Percentiles rank a stretch among this genome's conserved stretches.
Conservation (phyloP, 2,797 vertebrate species). For the Rhinoraja longicauda region DNA sequence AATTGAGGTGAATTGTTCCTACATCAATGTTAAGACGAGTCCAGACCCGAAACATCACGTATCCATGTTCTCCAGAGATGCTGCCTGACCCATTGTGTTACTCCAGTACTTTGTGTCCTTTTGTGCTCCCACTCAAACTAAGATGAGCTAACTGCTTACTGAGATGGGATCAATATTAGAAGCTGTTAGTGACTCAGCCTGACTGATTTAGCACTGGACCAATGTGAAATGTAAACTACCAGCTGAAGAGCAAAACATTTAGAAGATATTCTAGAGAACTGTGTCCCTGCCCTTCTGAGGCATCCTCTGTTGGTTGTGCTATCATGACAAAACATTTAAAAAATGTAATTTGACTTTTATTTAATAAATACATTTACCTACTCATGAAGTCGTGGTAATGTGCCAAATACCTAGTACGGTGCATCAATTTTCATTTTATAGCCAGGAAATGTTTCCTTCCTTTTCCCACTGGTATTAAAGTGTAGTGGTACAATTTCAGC, state of each 20-base stretch:
- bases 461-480: slow-evolving; percentile 12
- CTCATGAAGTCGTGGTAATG: not conserved
- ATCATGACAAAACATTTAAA: not conserved
- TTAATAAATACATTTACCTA: not conserved
- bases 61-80: no score
- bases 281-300: not conserved
- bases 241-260: not conserved
- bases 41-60: no score
- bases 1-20: not conserved
- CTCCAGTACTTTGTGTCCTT: not conserved
- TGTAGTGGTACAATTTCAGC: not conserved
- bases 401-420: not conserved
- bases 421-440: slow-evolving; percentile 17
- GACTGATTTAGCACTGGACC: not conserved
- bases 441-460: not conserved
- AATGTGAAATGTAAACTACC: not conserved
- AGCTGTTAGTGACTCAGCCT: not conserved
- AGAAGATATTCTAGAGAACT: not conserved
- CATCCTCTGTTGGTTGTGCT: not conserved
- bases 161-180: not conserved
- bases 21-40: no score
- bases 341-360: not conserved
- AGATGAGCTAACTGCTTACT: not conserved
- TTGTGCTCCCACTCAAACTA: not conserved
- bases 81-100: no score